These are phyloP conservation scores for Malurus cyaneus DNA, from an alignment of 2,113 vertebrate genomes.

Conservation along the genomic window DNA sequence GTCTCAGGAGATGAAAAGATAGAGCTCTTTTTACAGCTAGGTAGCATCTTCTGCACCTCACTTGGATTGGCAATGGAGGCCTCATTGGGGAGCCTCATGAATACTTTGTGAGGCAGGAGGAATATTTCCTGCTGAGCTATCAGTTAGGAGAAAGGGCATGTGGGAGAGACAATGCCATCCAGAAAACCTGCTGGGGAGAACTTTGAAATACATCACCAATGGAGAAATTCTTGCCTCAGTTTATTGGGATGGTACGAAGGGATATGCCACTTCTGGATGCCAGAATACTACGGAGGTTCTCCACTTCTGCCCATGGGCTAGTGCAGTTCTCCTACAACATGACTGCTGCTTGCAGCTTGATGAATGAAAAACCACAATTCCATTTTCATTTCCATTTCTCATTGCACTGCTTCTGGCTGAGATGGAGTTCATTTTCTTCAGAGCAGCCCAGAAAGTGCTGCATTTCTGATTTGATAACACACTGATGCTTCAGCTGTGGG, in stretches of 20 bases:
- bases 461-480: background rate
- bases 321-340: background rate
- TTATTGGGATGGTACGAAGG: background rate
- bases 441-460: background rate
- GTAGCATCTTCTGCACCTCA: background rate
- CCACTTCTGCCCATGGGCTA: background rate
- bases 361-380: background rate
- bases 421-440: background rate
- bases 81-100: background rate
- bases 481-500: rapidly evolving
- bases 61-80: background rate
- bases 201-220: background rate
- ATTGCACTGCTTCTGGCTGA: background rate
- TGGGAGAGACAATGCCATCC: background rate
- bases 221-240: background rate
- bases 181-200: background rate
- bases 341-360: background rate
- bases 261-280: background rate
- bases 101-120: background rate
- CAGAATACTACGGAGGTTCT: background rate
- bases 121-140: background rate
- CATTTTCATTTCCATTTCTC: background rate
- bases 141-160: background rate
- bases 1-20: background rate
- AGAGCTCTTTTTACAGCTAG: background rate